Conservation (phyloP, 2,888 invertebrate species). For the Idaea aversata region DNA sequence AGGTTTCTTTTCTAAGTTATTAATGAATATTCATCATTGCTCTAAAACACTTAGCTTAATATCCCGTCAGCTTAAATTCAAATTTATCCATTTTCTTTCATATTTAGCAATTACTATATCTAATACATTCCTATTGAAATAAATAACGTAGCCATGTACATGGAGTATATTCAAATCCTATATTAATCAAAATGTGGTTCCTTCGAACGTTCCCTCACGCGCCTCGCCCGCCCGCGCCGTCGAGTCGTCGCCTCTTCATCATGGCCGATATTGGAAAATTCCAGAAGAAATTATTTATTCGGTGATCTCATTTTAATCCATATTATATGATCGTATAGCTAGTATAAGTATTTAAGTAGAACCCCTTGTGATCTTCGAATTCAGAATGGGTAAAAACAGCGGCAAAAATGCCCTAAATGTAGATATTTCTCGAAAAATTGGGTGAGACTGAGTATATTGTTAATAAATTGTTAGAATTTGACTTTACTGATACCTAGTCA, state of each 20-base stretch:
- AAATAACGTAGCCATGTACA: neutral
- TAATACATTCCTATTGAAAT: neutral
- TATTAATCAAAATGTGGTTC: constrained; percentile 1
- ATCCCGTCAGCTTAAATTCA: too few species aligned
- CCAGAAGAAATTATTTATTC: neutral
- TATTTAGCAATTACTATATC: too few species aligned
- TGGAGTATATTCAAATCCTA: neutral
- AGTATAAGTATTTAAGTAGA: neutral
- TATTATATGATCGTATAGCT: neutral
- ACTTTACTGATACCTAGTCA: too few species aligned
- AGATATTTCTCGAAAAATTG: too few species aligned
- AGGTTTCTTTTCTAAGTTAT: neutral
- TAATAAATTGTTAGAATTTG: too few species aligned
- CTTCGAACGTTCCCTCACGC: neutral
- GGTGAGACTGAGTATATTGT: too few species aligned
- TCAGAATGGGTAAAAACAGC: too few species aligned
- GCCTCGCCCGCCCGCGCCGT: neutral
- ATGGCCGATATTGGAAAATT: neutral
- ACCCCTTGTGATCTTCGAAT: neutral
- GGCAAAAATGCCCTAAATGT: too few species aligned
- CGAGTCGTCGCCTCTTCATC: neutral
- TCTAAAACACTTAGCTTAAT: too few species aligned
- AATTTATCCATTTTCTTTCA: too few species aligned
- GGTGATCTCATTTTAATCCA: neutral
- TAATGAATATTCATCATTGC: too few species aligned